phyloP scores from a whole-genome alignment of 2,888 invertebrate genomes.

The Matsumyia berberina region DNA sequence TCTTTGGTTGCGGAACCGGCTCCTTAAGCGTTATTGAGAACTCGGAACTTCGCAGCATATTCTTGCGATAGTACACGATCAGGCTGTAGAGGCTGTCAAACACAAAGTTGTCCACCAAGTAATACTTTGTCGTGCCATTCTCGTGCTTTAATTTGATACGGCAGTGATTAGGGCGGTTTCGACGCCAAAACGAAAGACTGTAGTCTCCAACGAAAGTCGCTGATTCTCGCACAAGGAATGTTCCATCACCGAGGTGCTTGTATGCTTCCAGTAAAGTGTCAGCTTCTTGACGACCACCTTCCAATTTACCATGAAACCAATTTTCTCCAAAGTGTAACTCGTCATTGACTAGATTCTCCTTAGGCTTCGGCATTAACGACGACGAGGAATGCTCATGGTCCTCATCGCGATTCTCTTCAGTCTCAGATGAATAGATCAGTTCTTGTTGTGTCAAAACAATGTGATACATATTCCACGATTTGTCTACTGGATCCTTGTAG shows the following conservation, averaged over 20 bases:
- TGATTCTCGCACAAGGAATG: slow-evolving; percentile 96
- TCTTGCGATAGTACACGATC: slow-evolving; percentile 94
- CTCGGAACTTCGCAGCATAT: slow-evolving; percentile 94
- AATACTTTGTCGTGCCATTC: slow-evolving; percentile 94
- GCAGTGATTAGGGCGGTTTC: slow-evolving; percentile 95
- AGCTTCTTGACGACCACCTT: slow-evolving; percentile 92
- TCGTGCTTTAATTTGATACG: slow-evolving; percentile 95
- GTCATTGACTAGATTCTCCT: slow-evolving; percentile 90
- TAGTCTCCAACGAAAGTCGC: slow-evolving; percentile 98
- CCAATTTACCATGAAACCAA: slow-evolving; percentile 96
- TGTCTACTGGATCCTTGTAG: slow-evolving; percentile 94
- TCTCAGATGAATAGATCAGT: slow-evolving; percentile 89
- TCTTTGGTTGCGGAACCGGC: slow-evolving; percentile 97
- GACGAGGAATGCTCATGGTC: slow-evolving; percentile 84
- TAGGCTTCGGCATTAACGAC: slow-evolving; percentile 85
- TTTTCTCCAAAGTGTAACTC: slow-evolving; percentile 96
- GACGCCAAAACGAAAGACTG: slow-evolving; percentile 96
- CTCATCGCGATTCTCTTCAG: slow-evolving; percentile 87
- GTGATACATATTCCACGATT: slow-evolving; percentile 96
- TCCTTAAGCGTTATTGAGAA: slow-evolving; percentile 94
- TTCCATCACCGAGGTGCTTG: slow-evolving; percentile 94
- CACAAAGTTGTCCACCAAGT: slow-evolving; percentile 93
- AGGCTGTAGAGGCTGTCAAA: slow-evolving; percentile 97
- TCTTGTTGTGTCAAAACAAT: slow-evolving; percentile 95
- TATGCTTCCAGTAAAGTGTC: slow-evolving; percentile 89